Evolutionary conservation across 2,888 invertebrate species (phyloP).

Genomic region (Ypsolopha scabrella): DNA sequence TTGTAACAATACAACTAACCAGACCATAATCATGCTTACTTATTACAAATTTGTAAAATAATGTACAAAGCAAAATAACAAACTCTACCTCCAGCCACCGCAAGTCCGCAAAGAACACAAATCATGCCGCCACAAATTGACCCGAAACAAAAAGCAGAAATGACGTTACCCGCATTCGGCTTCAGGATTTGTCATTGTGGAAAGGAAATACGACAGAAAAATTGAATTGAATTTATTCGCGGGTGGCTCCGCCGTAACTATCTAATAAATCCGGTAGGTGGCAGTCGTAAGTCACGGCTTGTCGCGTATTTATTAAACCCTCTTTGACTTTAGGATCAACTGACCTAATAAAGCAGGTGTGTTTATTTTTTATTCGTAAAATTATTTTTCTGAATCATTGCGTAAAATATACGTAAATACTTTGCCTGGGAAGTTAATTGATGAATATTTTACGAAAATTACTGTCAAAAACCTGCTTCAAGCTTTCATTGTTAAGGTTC

Average conservation of each 20-base stretch:
- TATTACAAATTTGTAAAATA: slow-evolving; percentile 15
- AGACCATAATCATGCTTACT: too few species aligned
- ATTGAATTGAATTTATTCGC: slow-evolving; percentile 42
- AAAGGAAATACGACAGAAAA: slow-evolving; percentile 43
- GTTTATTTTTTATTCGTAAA: too few species aligned
- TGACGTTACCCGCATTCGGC: slow-evolving; percentile 42
- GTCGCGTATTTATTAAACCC: background rate
- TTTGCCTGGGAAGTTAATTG: too few species aligned
- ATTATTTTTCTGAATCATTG: too few species aligned
- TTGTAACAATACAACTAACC: too few species aligned
- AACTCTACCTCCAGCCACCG: slow-evolving; percentile 7
- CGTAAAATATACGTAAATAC: too few species aligned
- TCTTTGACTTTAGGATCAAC: background rate
- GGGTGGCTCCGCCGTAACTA: slow-evolving; percentile 45
- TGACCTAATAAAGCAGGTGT: too few species aligned
- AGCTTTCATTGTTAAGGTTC: too few species aligned
- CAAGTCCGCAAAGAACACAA: slow-evolving; percentile 11
- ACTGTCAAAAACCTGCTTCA: too few species aligned
- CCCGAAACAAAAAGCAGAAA: slow-evolving; percentile 9
- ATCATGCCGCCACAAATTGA: slow-evolving; percentile 15
- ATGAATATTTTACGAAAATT: too few species aligned
- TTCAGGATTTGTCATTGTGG: slow-evolving; percentile 40
- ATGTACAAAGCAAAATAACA: slow-evolving; percentile 24
- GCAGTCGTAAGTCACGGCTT: slow-evolving; percentile 19
- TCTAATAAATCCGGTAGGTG: slow-evolving; percentile 57